A percentile compares a stretch with the other conserved stretches of the same genome.
These are phyloP conservation scores for Syrmaticus mikado DNA, from an alignment of 2,113 vertebrate genomes.

Conservation along the genomic window DNA sequence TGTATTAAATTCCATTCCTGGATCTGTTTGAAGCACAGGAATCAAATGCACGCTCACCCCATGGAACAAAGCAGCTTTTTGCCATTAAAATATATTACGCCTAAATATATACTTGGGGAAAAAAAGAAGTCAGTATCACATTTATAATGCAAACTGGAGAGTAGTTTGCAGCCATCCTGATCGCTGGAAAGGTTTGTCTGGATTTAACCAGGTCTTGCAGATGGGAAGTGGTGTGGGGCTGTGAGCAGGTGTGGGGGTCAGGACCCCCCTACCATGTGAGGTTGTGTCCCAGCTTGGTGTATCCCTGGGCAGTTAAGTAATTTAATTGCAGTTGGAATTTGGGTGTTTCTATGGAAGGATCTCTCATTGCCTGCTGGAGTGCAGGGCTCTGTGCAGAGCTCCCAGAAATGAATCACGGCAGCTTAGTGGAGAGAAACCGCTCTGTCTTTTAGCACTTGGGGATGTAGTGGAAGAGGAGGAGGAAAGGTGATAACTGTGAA, in stretches of 20 bases:
- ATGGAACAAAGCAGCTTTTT: conserved; percentile 57
- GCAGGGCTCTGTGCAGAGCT: neutral
- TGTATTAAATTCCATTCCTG: conserved; percentile 69
- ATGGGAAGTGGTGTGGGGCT: neutral
- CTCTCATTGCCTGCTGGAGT: rapidly evolving
- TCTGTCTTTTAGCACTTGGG: neutral
- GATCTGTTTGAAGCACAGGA: conserved; percentile 53
- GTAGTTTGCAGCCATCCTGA: rapidly evolving
- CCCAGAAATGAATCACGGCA: neutral
- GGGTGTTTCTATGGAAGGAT: neutral
- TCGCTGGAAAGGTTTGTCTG: neutral
- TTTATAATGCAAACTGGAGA: neutral
- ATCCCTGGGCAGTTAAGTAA: rapidly evolving
- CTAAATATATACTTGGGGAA: conserved; percentile 1
- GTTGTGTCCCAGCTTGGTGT: rapidly evolving
- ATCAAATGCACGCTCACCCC: conserved; percentile 7
- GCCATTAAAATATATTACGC: conserved; percentile 27
- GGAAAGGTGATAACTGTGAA: neutral
- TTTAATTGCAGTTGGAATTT: rapidly evolving
- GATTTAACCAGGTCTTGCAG: rapidly evolving
- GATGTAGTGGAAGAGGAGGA: neutral
- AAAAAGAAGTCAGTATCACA: neutral
- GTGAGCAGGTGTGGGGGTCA: neutral
- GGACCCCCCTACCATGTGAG: neutral
- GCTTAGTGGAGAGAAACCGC: neutral